A percentile compares a stretch with the other conserved stretches of the same genome.
These are phyloP conservation scores for Hylaeus volcanicus DNA, from an alignment of 1,140 invertebrate genomes.

Conservation along the genomic window DNA sequence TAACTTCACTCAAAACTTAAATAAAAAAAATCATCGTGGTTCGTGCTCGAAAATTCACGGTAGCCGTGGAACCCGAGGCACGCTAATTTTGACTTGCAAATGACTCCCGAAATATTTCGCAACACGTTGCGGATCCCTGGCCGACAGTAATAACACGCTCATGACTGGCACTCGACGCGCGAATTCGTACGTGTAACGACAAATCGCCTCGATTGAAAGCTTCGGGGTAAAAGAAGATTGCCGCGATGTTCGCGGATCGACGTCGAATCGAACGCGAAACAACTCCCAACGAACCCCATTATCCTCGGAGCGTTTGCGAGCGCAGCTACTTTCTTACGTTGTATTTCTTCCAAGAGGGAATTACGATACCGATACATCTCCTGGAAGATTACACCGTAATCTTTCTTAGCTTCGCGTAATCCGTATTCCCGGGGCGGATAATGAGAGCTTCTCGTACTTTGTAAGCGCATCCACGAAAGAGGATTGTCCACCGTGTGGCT, in stretches of 20 bases:
- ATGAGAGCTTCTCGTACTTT: constrained; percentile 16
- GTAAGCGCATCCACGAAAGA: constrained; percentile 17
- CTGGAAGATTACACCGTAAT: constrained; percentile 17
- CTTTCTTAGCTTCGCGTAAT: constrained; percentile 3
- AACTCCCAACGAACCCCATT: background rate
- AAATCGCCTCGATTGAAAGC: background rate
- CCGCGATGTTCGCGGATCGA: background rate
- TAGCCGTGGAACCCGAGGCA: background rate
- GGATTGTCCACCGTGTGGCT: constrained; percentile 5
- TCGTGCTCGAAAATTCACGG: background rate
- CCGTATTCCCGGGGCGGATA: constrained; percentile 8
- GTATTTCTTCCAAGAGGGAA: constrained; percentile 10
- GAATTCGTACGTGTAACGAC: background rate
- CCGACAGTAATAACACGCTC: background rate
- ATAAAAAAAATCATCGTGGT: background rate
- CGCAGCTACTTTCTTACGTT: background rate
- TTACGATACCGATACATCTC: background rate
- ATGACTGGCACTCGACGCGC: background rate
- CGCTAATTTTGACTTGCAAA: constrained; percentile 2
- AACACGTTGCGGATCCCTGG: background rate
- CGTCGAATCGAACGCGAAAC: background rate
- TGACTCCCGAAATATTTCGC: constrained; percentile 10
- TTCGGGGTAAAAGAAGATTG: background rate
- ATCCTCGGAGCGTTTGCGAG: background rate
- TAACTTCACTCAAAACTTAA: too few species aligned